Conservation (phyloP, 2,797 vertebrate genomes). For the Aldrovandia affinis region DNA sequence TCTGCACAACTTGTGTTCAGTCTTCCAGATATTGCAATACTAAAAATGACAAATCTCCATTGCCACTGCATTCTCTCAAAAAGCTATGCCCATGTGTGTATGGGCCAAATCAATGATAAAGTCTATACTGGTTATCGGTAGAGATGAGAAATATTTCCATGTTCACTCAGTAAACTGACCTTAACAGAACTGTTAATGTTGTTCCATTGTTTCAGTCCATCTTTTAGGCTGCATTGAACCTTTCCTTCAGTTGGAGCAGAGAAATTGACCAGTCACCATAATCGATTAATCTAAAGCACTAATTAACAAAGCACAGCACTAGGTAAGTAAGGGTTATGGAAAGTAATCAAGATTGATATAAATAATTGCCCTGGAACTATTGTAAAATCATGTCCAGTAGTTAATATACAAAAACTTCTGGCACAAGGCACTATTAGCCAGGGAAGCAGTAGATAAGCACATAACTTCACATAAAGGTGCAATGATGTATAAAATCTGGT, state of each 20-base stretch:
- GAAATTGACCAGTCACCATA: background rate
- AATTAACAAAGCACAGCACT: too few relatives aligned
- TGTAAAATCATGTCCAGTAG: too few relatives aligned
- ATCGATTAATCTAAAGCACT: background rate
- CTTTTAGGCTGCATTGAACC: background rate
- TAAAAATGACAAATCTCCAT: background rate
- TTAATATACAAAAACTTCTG: too few relatives aligned
- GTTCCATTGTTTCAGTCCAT: background rate
- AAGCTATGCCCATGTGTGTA: background rate
- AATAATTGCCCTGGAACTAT: background rate
- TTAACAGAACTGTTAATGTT: background rate
- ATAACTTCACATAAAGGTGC: too few relatives aligned
- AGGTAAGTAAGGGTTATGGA: constrained; percentile 8
- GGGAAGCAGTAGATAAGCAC: too few relatives aligned
- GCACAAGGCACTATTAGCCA: too few relatives aligned
- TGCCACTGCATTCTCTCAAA: background rate
- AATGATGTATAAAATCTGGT: too few relatives aligned
- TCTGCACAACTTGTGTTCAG: background rate
- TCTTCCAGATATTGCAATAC: background rate
- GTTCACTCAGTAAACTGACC: background rate
- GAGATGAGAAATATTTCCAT: background rate
- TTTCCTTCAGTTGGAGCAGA: background rate
- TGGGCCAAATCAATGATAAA: background rate
- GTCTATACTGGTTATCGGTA: background rate
- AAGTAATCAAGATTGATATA: background rate